These are phyloP conservation scores for Heliocidaris erythrogramma DNA, from an alignment of 35 echinoderm and acorn worm genomes.

Conservation along the genomic window DNA sequence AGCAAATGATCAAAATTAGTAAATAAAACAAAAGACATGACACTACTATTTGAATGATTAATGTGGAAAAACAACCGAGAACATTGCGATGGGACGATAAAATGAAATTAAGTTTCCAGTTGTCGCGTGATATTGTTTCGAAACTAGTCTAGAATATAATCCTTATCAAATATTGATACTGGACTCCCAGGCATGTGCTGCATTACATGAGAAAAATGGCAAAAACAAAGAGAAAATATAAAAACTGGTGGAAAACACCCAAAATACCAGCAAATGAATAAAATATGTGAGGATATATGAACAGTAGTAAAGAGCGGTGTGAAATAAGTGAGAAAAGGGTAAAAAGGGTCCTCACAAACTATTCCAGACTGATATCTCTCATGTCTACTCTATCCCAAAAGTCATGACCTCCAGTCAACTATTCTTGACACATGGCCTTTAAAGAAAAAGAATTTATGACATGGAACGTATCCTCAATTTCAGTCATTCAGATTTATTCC, in stretches of 20 bases:
- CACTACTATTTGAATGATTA: no score
- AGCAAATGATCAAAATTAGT: no score
- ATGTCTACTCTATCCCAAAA: neutral
- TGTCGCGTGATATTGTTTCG: neutral
- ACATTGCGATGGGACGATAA: neutral
- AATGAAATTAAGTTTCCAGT: neutral
- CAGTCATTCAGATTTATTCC: neutral
- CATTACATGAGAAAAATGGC: neutral
- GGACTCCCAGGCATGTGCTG: neutral
- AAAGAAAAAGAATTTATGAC: slow-evolving; percentile 1
- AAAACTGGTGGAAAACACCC: neutral
- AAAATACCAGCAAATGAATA: neutral
- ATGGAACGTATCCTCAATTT: neutral
- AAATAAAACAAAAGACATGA: no score
- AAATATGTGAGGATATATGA: neutral
- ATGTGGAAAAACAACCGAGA: no score
- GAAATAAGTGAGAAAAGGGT: neutral
- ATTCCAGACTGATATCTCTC: neutral
- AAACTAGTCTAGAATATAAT: neutral
- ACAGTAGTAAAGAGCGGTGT: neutral
- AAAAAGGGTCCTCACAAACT: neutral
- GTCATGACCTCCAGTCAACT: neutral
- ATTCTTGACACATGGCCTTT: neutral
- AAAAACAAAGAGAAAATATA: neutral
- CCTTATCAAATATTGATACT: slow-evolving; percentile 4